phyloP scores from a whole-genome alignment of 2,113 vertebrate genomes.

The Sinocyclocheilus grahami region DNA sequence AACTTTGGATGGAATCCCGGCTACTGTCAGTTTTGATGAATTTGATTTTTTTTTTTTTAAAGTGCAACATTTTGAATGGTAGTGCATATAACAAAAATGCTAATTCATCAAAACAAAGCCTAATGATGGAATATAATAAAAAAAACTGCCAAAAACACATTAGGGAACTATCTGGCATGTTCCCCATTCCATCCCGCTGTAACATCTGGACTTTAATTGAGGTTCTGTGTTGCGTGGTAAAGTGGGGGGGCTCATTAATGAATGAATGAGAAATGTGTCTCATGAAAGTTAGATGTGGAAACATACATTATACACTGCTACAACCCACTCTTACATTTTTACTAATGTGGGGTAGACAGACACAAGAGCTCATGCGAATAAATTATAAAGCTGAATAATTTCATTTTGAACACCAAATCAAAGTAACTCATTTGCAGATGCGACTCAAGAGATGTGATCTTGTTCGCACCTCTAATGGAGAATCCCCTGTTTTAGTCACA shows the following conservation, averaged over 20 bases:
- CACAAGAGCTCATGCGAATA: neutral
- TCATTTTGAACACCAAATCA: slow-evolving; percentile 12
- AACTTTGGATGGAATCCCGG: too few relatives aligned
- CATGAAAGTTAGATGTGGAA: slow-evolving; percentile 45
- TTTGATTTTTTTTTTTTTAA: too few relatives aligned
- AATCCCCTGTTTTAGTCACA: slow-evolving; percentile 32
- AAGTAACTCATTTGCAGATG: neutral
- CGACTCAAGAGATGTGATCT: slow-evolving; percentile 8
- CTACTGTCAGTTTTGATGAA: neutral
- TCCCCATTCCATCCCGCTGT: neutral
- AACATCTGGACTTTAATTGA: slow-evolving; percentile 46
- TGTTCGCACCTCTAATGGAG: slow-evolving; percentile 37
- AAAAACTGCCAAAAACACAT: neutral
- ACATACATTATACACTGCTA: slow-evolving; percentile 29
- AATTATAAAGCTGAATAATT: neutral
- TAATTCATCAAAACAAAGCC: neutral
- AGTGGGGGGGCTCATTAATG: slow-evolving; percentile 14
- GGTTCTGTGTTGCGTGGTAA: neutral
- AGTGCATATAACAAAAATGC: neutral
- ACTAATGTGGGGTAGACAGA: neutral
- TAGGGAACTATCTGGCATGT: neutral
- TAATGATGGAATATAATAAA: neutral
- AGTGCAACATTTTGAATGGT: neutral
- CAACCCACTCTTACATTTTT: neutral
- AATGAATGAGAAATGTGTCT: slow-evolving; percentile 37